Conservation (phyloP, 2,797 vertebrate species). For the Glyptemys insculpta region DNA sequence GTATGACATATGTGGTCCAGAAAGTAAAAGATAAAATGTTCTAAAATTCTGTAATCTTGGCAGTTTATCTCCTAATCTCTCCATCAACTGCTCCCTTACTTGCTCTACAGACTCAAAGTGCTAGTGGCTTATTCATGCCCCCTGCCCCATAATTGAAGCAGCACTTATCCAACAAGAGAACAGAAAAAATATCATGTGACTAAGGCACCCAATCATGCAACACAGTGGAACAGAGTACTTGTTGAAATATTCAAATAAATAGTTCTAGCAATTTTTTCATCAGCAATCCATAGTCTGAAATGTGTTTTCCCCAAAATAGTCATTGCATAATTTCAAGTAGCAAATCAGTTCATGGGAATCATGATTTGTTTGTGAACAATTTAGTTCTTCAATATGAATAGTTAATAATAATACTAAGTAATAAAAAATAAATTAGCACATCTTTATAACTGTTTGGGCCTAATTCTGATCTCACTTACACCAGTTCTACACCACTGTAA, state of each 20-base stretch:
- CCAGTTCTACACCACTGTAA: neutral
- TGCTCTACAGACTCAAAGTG: neutral
- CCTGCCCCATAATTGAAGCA: neutral
- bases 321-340: conserved; percentile 17
- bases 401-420: neutral
- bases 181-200: neutral
- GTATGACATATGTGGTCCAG: neutral
- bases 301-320: neutral
- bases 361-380: conserved; percentile 13
- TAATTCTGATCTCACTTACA: neutral
- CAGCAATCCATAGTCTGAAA: neutral
- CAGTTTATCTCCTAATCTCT: neutral
- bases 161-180: neutral
- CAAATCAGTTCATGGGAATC: neutral
- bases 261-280: neutral
- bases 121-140: neutral
- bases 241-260: neutral
- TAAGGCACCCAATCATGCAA: neutral
- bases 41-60: neutral
- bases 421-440: neutral
- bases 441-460: neutral
- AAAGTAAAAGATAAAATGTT: neutral
- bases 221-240: neutral
- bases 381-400: conserved; percentile 7
- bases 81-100: neutral